Base-by-base conservation (phyloP, 2,888 invertebrate species). In the Pegoplata infirma region DNA sequence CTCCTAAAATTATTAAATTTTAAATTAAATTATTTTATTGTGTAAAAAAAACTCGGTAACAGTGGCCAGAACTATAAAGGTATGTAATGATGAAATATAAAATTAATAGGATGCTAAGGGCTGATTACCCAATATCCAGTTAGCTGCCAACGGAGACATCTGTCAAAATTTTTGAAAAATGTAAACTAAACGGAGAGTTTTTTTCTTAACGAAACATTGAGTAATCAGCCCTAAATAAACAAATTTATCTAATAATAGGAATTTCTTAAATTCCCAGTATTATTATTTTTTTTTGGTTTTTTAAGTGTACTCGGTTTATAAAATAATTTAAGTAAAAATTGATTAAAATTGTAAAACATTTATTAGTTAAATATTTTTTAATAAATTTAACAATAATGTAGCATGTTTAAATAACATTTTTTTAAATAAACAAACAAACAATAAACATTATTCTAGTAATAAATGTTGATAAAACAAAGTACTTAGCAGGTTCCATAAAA, bases 381-480 rank as follows among this genome's bases (percentile, higher is more conserved):
- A 61, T 32, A 55, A 51, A 21, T 51, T 21, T 40, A 17, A 53
- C 28, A 56, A 25, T n/a, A 40, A n/a, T 51, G 36, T 40, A 74
- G 78, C 78, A 78, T 78, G 79, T 47, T 69, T 56, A 46, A 46
- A 21, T 32, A 36, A n/a, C 4, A 10, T 21, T 67, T 53, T 73
- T n/a, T n/a, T 36, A 51, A 53, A 68, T 19, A 40, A 49, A 63
- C 6, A 66, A n/a, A 49, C 32, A 46, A 71, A 72, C 14, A 40
- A 61, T n/a, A n/a, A 61, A 75, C 55, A 23, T 19, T 61, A 49
- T 16, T 21, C 6, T 36, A 71, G 59, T 71, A 61, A 71, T 76
- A 72, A 77, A 72, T 77, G 76, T 72, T 77, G 36, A 51, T 59
- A 59, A 59, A 47, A 53, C 46, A 36, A 40, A n/a, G n/a, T n/a